A percentile compares a stretch with the other conserved stretches of the same genome.
phyloP scores from a whole-genome alignment of 1,140 invertebrate genomes.

The Rhagoletis zephyria region DNA sequence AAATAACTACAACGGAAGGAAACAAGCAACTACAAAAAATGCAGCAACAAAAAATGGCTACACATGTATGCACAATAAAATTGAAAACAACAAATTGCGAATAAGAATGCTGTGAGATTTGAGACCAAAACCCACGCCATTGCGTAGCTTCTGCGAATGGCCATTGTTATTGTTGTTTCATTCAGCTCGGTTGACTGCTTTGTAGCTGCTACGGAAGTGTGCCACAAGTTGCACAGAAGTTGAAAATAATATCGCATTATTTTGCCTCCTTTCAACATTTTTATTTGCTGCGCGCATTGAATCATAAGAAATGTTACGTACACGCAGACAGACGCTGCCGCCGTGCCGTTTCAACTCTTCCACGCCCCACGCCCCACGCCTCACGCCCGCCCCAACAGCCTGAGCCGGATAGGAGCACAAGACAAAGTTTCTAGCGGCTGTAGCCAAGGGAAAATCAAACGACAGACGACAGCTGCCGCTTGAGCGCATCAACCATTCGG shows the following conservation, averaged over 20 bases:
- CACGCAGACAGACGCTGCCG: neutral
- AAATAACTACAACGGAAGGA: constrained; percentile 29
- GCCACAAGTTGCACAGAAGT: constrained; percentile 53
- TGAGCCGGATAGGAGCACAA: constrained; percentile 13
- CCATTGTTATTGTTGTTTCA: constrained; percentile 15
- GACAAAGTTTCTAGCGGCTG: constrained; percentile 35
- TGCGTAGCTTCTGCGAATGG: neutral
- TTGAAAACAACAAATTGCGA: neutral
- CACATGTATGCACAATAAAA: constrained; percentile 16
- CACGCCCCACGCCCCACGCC: too few species aligned
- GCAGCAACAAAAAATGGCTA: constrained; percentile 4
- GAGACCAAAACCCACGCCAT: constrained; percentile 3
- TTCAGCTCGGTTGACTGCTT: too few species aligned
- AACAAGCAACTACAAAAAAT: constrained; percentile 17
- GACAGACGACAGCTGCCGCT: constrained; percentile 38
- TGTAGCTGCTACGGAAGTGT: neutral
- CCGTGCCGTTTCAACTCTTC: neutral
- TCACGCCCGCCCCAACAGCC: neutral
- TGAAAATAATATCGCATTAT: constrained; percentile 54
- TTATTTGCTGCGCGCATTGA: constrained; percentile 32
- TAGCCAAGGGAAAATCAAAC: neutral
- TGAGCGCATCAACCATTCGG: constrained; percentile 46
- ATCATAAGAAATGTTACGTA: constrained; percentile 37
- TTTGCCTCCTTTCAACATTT: constrained; percentile 50
- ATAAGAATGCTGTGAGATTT: constrained; percentile 21